These are phyloP conservation scores for Crocallis elinguaria DNA, from an alignment of 2,888 invertebrate species.

Conservation along the genomic window DNA sequence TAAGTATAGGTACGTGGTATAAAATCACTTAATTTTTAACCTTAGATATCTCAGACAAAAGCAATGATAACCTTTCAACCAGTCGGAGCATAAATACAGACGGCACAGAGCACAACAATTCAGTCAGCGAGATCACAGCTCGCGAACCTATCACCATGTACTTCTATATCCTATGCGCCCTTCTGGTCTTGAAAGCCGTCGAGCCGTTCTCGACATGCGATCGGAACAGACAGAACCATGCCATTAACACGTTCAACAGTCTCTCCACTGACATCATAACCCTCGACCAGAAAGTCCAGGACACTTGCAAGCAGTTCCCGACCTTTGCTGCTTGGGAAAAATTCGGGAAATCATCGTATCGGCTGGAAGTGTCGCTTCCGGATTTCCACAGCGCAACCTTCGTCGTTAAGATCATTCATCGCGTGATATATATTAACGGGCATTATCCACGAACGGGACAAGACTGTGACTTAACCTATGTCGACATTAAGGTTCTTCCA, in stretches of 20 bases:
- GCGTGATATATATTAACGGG: conserved; percentile 23
- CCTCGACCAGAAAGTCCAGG: conserved; percentile 26
- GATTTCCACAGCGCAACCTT: conserved; percentile 16
- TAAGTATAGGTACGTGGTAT: no score
- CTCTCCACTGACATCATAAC: conserved; percentile 27
- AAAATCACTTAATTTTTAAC: neutral
- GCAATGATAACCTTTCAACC: neutral
- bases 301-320: conserved; percentile 34
- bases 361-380: conserved; percentile 11
- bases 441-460: conserved; percentile 17
- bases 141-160: conserved; percentile 14
- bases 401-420: conserved; percentile 24
- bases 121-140: neutral
- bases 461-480: conserved; percentile 27
- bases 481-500: conserved; percentile 26
- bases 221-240: conserved; percentile 17
- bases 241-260: conserved; percentile 22
- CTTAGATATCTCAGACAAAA: neutral
- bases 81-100: conserved; percentile 2
- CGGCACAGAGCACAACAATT: neutral
- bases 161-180: neutral
- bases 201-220: conserved; percentile 16
- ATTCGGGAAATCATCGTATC: conserved; percentile 16
- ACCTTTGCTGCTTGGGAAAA: conserved; percentile 17
- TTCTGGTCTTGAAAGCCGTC: conserved; percentile 16